Base-by-base conservation (phyloP, 1,140 invertebrate species). In the Anagrus nilaparvatae region DNA sequence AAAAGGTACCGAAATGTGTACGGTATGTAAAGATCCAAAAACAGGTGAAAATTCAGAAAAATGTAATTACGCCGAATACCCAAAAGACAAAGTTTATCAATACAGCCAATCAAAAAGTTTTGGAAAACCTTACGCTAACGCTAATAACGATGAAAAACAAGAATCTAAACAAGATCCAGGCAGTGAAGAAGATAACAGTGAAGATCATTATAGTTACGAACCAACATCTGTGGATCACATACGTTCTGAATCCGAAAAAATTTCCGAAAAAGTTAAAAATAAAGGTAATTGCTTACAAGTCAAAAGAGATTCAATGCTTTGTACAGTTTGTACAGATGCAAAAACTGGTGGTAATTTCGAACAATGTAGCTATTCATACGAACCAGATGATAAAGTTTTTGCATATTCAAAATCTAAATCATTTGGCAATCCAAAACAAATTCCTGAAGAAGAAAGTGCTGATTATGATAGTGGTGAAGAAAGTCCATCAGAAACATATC, bases 341-440 rank as follows among this genome's bases (percentile, higher is more conserved):
- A 75, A 79, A 53, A 80, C 75, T 2, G 78, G 79, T n/a, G 79
- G 75, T 10, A 77, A 77, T 42, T 84, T 74, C 43, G 81, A 84
- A 63, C 75, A 79, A 29, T 84, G 82, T 52, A 77, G 76, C 1
- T 84, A 84, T 55, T 72, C 73, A 9, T 75, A 75, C 8, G 69
- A 77, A 45, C 81, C 81, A 0, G 74, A 75, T 46, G 78, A 79
- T 47, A 79, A 82, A 52, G 66, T 77, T 48, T 83, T 77, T 51
- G 74, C 80, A 10, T 81, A 78, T 51, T 55, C 40, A 4, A 58
- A 59, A 25, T 60, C 59, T 2, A 61, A 53, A 13, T 55, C 58
- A 0, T 63, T 58, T 20, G 60, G 60, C 3, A 58, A 31, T 16
- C 59, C 59, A 2, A 35, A 32, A 1, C 28, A 51, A 13, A 8